Evolutionary conservation across 2,797 vertebrate genomes (phyloP).

Genomic region (Odontamblyopus lacepedii): DNA sequence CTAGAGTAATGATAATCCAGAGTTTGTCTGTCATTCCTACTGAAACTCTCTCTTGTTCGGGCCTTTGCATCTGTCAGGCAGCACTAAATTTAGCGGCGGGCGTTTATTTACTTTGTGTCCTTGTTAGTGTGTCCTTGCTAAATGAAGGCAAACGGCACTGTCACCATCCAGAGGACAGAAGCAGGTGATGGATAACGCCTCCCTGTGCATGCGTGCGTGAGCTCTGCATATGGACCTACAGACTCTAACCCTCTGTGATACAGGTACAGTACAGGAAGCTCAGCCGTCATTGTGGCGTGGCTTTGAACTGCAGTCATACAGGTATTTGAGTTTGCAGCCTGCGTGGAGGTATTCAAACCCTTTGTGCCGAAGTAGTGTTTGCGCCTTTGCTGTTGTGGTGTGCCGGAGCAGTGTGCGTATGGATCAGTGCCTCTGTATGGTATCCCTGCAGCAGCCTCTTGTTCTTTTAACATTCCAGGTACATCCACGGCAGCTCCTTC

Average conservation of each 20-base stretch:
- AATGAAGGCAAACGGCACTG: constrained; percentile 70
- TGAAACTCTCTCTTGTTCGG: constrained; percentile 41
- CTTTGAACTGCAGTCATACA: constrained; percentile 56
- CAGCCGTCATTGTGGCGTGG: constrained; percentile 41
- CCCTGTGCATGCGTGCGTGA: constrained; percentile 12
- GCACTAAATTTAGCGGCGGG: constrained; percentile 73
- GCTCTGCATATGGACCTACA: constrained; percentile 9
- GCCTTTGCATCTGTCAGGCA: constrained; percentile 46
- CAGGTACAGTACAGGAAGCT: constrained; percentile 52
- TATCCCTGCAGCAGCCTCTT: constrained; percentile 68
- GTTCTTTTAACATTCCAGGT: constrained; percentile 79
- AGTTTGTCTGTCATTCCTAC: constrained; percentile 18
- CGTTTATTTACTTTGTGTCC: constrained; percentile 77
- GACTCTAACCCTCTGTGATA: constrained; percentile 54
- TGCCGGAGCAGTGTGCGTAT: constrained; percentile 64
- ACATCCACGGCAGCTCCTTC: constrained; percentile 73
- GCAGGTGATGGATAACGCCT: constrained; percentile 54
- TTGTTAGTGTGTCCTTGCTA: constrained; percentile 79
- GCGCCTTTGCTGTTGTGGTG: constrained; percentile 70
- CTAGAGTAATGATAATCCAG: constrained; percentile 18
- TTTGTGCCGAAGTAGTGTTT: constrained; percentile 71
- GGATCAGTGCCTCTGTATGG: constrained; percentile 75
- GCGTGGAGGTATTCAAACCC: constrained; percentile 62
- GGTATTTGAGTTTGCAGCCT: constrained; percentile 68
- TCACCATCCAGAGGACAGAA: constrained; percentile 64